Evolutionary conservation across 2,113 vertebrate genomes (phyloP), one percentile per base, ranked within the genome.

Genomic region (Phrynocephalus versicolor): DNA sequence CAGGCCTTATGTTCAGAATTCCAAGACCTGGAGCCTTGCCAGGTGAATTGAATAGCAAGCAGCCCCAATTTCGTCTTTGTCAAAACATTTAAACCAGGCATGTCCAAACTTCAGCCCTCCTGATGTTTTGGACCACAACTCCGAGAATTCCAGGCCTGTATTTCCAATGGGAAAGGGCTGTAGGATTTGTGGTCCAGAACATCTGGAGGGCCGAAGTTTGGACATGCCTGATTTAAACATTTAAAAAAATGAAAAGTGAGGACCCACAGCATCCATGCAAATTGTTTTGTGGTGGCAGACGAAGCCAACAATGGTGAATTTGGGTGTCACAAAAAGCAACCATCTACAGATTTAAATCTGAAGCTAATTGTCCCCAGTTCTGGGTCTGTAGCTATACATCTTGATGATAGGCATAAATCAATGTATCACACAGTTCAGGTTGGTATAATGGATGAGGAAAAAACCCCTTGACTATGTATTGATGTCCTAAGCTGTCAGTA

Each of bases 341-440:
- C 80, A 82, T 64, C 25, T 81, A 83, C 33, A 85, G 27, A 82
- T 67, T 89, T 92, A 80, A 91, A 79, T 87, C 83, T 81, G 89
- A 93, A 91, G 41, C 1, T 67, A 89, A 51, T 84, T 90, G 88
- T 90, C 92, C 78, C 13, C 23, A 71, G 2, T 76, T 93, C 75
- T 90, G 33, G 39, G 82, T 79, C 15, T 83, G 6, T 74, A 70
- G 13, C 76, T 92, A 72, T 2, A 93, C 93, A 90, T 84, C 23
- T 60, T 88, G 58, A 91, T 83, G 33, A 62, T 60, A 30, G 81
- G 14, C 30, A 30, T 73, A 83, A 87, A 88, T 88, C 30, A 90
- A 85, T 74, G 76, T 84, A 83, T 12, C 71, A 35, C 45, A 55
- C 37, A 1, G 75, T 86, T 35, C 33, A 86, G 27, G n/a, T n/a